phyloP scores from a whole-genome alignment of 2,888 invertebrate species.

The Protonemura montana region DNA sequence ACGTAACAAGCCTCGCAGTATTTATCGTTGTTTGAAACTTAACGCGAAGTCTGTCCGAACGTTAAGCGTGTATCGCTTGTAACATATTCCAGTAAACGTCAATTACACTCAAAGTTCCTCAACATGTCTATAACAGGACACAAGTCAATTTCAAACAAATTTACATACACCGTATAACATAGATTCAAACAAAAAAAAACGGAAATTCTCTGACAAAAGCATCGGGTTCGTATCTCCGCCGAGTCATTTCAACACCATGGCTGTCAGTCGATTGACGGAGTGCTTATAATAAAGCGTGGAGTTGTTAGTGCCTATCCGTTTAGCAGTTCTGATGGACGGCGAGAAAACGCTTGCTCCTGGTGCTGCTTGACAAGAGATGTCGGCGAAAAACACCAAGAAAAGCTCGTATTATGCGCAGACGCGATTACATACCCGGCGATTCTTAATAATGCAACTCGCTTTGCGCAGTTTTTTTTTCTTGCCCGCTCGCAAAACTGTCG shows the following conservation, averaged over 20 bases:
- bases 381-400: slow-evolving; percentile 21
- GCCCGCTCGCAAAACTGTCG: neutral
- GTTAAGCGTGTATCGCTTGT: neutral
- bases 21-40: neutral
- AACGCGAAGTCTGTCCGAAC: neutral
- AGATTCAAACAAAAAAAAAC: slow-evolving; percentile 16
- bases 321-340: neutral
- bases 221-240: slow-evolving; percentile 24
- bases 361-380: neutral
- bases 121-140: slow-evolving; percentile 24
- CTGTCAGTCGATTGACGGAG: neutral
- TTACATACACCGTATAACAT: slow-evolving; percentile 30
- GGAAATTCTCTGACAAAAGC: slow-evolving; percentile 37
- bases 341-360: neutral
- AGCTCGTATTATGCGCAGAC: neutral
- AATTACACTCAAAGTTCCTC: slow-evolving; percentile 23
- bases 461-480: neutral
- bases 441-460: slow-evolving; percentile 14
- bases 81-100: slow-evolving; percentile 24
- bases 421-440: neutral
- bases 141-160: slow-evolving; percentile 37
- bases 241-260: slow-evolving; percentile 32
- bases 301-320: slow-evolving; percentile 26
- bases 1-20: neutral
- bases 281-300: slow-evolving; percentile 27